Evolutionary conservation across 2,888 invertebrate genomes (phyloP).

Genomic region (Heliconius ismenius): DNA sequence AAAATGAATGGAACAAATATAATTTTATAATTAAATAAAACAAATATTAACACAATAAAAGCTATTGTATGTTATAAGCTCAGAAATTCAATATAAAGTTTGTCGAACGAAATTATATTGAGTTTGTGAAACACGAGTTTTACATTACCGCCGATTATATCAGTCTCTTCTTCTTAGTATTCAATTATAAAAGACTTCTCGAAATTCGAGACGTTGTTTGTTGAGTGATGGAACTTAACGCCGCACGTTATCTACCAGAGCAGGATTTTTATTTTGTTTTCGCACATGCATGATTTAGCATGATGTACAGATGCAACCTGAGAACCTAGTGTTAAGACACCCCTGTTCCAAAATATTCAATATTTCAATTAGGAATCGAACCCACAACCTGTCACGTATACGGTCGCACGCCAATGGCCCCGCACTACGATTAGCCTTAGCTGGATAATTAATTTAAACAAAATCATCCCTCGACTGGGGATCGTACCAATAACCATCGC

Average conservation of each 20-base stretch:
- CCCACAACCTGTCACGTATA: not conserved
- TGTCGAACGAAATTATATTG: constrained; percentile 47
- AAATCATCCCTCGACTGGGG: no score
- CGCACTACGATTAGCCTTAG: no score
- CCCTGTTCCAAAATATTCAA: not conserved
- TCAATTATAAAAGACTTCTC: not conserved
- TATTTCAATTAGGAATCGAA: not conserved
- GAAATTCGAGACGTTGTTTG: no score
- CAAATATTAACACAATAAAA: constrained; percentile 27
- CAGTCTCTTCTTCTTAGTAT: not conserved
- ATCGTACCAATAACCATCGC: no score
- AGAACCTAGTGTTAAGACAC: not conserved
- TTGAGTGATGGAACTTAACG: no score
- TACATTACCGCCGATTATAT: constrained; percentile 26
- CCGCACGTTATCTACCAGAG: no score
- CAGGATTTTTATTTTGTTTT: no score
- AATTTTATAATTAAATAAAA: constrained; percentile 3
- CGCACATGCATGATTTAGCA: no score
- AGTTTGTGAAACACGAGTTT: constrained; percentile 39
- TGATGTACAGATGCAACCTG: no score
- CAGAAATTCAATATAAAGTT: constrained; percentile 50
- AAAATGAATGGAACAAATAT: not conserved
- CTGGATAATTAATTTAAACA: no score
- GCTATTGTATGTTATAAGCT: constrained; percentile 36
- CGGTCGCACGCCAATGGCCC: not conserved